Evolutionary conservation across 2,113 vertebrate genomes (phyloP), one percentile per base, ranked within the genome.

Genomic region (Columba livia): DNA sequence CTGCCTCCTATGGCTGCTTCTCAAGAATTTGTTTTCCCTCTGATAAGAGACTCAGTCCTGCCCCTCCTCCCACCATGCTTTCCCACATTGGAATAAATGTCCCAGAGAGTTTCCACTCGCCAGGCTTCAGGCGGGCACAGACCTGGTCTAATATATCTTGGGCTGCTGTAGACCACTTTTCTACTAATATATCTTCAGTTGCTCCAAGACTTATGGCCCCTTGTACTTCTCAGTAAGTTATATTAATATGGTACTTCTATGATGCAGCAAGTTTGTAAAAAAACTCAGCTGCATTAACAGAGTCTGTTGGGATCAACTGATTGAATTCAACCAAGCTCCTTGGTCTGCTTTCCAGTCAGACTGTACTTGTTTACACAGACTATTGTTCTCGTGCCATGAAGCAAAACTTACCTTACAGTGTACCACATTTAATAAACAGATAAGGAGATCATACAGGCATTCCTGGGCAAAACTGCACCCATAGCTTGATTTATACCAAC

Each of bases 221-320:
- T 62, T 15, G 5, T 67, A 42, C 17, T 75, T 92, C 95, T 92
- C 44, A 44, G 85, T 93, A 81, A 96, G 94, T 96, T 96, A 96
- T 96, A 95, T 96, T 97, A 96, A 85, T 70, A 60, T 57, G 71
- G 69, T 34, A 82, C 74, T 93, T 90, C 15, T 10, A 53, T 61
- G 79, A 67, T 1, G 0, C 50, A 79, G 53, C 66, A 92, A 81
- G 60, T 93, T 66, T 69, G 64, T 67, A 69, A 87, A 93, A 95
- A n/a, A 12, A 66, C 60, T 36, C 92, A 95, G 96, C 93, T 97
- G 94, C 57, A 57, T 88, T 96, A 97, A 94, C 88, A 97, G 65
- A 79, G 81, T 40, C 36, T 77, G 11, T 74, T 90, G 67, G 73
- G 60, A 91, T 89, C 81, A 94, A 44, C 32, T 13, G 83, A 85